Percentiles rank a stretch among this genome's conserved stretches.
phyloP scores from a whole-genome alignment of 64 coral and sea anemone species.

The Cladopsammia gracilis region DNA sequence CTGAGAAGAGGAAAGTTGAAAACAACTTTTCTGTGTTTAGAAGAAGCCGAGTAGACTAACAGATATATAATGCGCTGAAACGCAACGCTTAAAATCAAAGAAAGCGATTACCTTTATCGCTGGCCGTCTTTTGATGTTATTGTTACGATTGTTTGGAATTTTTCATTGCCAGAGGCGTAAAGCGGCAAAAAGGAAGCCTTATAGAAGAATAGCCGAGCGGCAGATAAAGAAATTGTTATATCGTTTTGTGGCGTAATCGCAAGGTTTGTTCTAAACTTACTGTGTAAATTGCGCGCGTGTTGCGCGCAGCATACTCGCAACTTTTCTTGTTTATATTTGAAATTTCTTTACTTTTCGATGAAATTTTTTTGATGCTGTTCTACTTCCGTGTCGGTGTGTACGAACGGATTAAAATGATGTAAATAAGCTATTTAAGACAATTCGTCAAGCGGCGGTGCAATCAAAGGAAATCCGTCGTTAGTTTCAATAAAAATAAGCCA shows the following conservation, averaged over 20 bases:
- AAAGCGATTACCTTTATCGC: slow-evolving; percentile 9
- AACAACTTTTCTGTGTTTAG: neutral
- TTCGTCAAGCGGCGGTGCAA: slow-evolving; percentile 3
- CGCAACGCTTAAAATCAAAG: neutral
- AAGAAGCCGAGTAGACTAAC: neutral
- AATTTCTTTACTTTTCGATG: neutral
- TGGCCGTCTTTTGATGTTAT: slow-evolving; percentile 22
- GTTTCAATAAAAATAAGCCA: neutral
- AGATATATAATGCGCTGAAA: neutral
- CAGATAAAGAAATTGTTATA: slow-evolving; percentile 16
- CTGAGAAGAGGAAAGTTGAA: neutral
- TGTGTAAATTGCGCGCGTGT: neutral
- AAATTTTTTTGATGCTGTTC: neutral
- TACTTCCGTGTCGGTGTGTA: slow-evolving; percentile 2
- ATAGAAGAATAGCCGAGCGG: neutral
- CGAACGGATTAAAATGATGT: neutral
- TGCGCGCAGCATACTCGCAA: neutral
- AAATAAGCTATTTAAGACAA: slow-evolving; percentile 35
- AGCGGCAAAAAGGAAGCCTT: slow-evolving; percentile 12
- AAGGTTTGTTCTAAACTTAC: neutral
- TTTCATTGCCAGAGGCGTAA: neutral
- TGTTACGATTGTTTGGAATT: slow-evolving; percentile 14
- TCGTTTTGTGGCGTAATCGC: slow-evolving; percentile 9
- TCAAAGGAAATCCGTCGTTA: slow-evolving; percentile 31
- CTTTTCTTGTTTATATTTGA: slow-evolving; percentile 2